Conservation (phyloP, 2,113 vertebrate species). For the Sarotherodon lohbergeri region DNA sequence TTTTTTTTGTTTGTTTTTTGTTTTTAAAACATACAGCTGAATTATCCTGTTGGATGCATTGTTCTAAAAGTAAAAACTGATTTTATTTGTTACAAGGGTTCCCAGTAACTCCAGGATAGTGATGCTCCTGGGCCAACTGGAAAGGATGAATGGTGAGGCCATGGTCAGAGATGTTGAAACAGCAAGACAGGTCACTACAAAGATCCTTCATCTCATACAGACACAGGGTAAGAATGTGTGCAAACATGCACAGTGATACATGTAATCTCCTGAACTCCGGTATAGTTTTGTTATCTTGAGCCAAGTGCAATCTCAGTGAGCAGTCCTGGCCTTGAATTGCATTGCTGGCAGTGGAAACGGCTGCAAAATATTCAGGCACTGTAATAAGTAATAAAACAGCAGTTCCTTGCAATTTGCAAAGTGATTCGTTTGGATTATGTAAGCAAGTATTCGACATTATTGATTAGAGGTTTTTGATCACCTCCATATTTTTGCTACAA, state of each 20-base stretch:
- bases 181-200: slow-evolving; percentile 85
- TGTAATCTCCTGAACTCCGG: not conserved
- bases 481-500: not conserved
- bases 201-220: slow-evolving; percentile 92
- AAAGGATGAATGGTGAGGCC: slow-evolving; percentile 82
- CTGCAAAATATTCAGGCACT: not conserved
- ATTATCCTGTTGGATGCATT: not conserved
- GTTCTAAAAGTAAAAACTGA: not conserved
- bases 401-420: not conserved
- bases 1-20: not conserved
- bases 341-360: not conserved
- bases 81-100: slow-evolving; percentile 63
- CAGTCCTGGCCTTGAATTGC: not conserved
- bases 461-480: not conserved
- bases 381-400: not conserved
- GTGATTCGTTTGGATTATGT: not conserved
- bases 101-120: slow-evolving; percentile 82
- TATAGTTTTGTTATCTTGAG: not conserved
- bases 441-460: not conserved
- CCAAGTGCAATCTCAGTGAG: not conserved
- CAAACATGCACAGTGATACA: not conserved
- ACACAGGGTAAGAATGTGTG: slow-evolving; percentile 82
- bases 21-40: not conserved
- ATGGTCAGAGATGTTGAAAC: slow-evolving; percentile 73
- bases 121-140: slow-evolving; percentile 86